Conservation (phyloP, 2,888 invertebrate species). For the Andrena dorsata region DNA sequence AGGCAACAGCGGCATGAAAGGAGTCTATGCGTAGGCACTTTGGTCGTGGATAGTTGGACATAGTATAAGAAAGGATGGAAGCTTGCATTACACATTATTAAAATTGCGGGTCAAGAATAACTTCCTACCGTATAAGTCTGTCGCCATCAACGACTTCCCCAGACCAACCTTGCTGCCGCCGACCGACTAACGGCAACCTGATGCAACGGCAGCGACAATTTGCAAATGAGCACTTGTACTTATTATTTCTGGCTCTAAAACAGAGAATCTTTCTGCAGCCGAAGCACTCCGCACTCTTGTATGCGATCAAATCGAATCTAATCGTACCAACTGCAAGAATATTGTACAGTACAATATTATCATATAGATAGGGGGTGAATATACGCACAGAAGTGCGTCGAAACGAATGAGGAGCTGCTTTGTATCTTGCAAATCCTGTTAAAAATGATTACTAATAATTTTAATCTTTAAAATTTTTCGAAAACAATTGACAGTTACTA, state of each 20-base stretch:
- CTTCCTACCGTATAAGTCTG: conserved; percentile 65
- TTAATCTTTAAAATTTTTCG: too few species aligned
- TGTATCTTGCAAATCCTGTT: too few species aligned
- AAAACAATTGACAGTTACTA: too few species aligned
- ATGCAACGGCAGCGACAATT: conserved; percentile 55
- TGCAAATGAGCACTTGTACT: conserved; percentile 43
- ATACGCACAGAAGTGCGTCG: neutral
- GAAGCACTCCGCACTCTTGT: neutral
- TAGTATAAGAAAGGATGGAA: conserved; percentile 20
- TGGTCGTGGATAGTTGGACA: neutral
- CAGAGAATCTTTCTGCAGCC: conserved; percentile 23
- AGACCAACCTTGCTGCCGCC: conserved; percentile 51
- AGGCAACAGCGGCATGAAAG: neutral
- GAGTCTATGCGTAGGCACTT: neutral
- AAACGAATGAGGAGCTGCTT: neutral
- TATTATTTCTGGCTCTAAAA: conserved; percentile 32
- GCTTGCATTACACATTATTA: conserved; percentile 52
- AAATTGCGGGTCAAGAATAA: conserved; percentile 67
- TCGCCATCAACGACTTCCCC: conserved; percentile 58
- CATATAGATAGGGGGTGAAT: neutral
- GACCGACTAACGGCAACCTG: conserved; percentile 36
- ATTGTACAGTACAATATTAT: neutral
- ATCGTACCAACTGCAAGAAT: neutral
- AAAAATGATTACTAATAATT: too few species aligned
- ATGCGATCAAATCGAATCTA: conserved; percentile 33